phyloP scores from a whole-genome alignment of 2,797 vertebrate species.

The Pteronotus mesoamericanus region DNA sequence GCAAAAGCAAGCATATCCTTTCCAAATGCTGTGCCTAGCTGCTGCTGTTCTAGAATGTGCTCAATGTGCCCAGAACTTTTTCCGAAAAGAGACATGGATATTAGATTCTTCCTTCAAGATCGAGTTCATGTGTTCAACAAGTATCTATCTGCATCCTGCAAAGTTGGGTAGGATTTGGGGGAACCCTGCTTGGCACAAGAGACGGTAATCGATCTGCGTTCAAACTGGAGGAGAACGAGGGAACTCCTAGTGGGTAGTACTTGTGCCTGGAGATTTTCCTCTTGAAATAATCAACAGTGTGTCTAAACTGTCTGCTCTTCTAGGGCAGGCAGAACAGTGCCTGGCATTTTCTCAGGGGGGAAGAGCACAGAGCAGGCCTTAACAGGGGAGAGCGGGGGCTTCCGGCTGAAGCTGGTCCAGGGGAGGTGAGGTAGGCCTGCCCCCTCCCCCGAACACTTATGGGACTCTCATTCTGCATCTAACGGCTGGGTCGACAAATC shows the following conservation, averaged over 20 bases:
- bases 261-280: neutral
- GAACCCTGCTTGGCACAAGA: neutral
- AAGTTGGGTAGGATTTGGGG: neutral
- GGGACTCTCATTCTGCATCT: neutral
- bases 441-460: neutral
- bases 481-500: neutral
- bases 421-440: too few species aligned
- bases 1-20: neutral
- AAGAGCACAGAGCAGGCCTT: too few species aligned
- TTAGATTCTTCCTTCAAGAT: neutral
- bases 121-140: neutral
- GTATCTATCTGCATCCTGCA: neutral
- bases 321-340: neutral
- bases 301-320: fast-evolving
- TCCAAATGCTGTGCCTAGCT: neutral
- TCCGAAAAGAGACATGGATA: neutral
- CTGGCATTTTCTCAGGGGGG: neutral
- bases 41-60: neutral
- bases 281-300: neutral
- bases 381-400: too few species aligned
- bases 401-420: fast-evolving
- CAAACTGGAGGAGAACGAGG: neutral
- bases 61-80: neutral
- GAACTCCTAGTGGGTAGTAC: neutral
- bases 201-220: neutral